Percentiles rank a stretch among this genome's conserved stretches.
Evolutionary conservation across 2,113 vertebrate species (phyloP).

Genomic region (Varanus komodoensis): DNA sequence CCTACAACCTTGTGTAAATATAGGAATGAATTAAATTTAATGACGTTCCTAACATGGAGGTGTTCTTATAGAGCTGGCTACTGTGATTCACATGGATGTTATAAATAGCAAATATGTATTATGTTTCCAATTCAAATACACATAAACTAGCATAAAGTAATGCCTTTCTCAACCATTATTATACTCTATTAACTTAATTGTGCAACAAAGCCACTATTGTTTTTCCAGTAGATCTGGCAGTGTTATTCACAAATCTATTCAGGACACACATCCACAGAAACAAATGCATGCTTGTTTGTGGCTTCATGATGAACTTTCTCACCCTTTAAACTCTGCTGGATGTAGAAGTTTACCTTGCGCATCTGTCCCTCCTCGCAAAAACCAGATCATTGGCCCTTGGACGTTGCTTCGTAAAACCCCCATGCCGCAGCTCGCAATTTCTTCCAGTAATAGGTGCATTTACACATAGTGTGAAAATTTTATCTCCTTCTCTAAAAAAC

Average conservation of each 20-base stretch:
- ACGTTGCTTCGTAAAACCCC: slow-evolving; percentile 26
- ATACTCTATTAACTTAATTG: not conserved
- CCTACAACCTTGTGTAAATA: not conserved
- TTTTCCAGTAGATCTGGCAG: not conserved
- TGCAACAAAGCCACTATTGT: not conserved
- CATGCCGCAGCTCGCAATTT: slow-evolving; percentile 39
- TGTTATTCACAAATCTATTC: not conserved
- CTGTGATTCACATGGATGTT: not conserved
- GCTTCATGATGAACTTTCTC: no score
- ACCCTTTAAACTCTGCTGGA: not conserved
- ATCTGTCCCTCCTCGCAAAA: not conserved
- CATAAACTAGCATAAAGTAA: not conserved
- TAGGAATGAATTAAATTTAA: no score
- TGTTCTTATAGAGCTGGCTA: not conserved
- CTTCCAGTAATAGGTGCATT: slow-evolving; percentile 18
- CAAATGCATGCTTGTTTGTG: not conserved
- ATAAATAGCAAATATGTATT: not conserved
- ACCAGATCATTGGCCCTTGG: not conserved
- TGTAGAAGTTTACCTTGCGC: not conserved
- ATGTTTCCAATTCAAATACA: not conserved
- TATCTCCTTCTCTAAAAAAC: slow-evolving; percentile 31
- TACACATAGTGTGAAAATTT: slow-evolving; percentile 30
- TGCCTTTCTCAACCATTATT: not conserved
- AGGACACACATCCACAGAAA: not conserved
- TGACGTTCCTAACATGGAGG: no score